Base-by-base conservation (phyloP, 2,888 invertebrate species). In the Tanypteryx hageni region DNA sequence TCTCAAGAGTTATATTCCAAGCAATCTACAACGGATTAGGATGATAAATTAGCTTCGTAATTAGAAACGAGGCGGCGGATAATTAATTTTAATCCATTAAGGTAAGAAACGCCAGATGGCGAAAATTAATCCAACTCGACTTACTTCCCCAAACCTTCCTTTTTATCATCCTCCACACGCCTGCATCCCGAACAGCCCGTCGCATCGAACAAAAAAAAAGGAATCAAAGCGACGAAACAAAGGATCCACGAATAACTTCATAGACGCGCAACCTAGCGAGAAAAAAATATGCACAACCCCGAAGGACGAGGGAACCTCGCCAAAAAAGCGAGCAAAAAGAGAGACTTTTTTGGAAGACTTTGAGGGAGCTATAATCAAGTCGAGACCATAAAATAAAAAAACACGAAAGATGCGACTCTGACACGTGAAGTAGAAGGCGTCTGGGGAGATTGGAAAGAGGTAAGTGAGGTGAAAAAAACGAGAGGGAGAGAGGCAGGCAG, bases 291-390 rank as follows among this genome's bases (percentile, higher is more conserved):
- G 44, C 44, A 68, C 27, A 22, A 76, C 22, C 76, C 13, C 11
- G 76, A 22, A 68, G n/a, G 13, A 68, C 18, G 68, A 68, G n/a
- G 68, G 27, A 76, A 27, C n/a, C n/a, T 76, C 22, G 22, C 27
- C 22, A 27, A 76, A 76, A 76, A 76, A 76, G 22, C 27, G 76
- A 76, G 76, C 76, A 76, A 27, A 22, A 13, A 27, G 13, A 13
- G 76, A 68, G 68, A 68, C 27, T 11, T 76, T 76, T 68, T 76
- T 76, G 22, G 11, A 27, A 76, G 76, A 13, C 76, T 76, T 76
- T 76, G 9, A 27, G 22, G 76, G 76, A 76, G 22, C 76, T 76
- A 76, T 76, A 76, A 76, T 76, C 76, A 76, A 76, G 76, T 76
- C 76, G 76, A 76, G 76, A 27, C 22, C 22, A 27, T 76, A 76